Evolutionary conservation across 2,797 vertebrate genomes (phyloP).

Genomic region (Lacerta viridis): DNA sequence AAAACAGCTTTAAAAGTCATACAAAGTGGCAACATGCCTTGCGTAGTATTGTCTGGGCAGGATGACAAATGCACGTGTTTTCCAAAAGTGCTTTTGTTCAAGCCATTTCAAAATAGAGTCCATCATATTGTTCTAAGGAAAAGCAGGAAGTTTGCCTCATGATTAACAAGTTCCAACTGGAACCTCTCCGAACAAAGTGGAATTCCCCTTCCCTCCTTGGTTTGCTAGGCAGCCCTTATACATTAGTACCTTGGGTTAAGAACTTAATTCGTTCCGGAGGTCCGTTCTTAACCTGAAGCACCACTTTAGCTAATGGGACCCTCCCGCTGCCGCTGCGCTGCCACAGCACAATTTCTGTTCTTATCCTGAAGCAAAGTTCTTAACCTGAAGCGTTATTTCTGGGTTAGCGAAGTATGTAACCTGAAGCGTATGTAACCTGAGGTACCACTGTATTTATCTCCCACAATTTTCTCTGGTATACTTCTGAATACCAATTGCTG

Average conservation of each 20-base stretch:
- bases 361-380: too few species aligned
- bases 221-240: background rate
- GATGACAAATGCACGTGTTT: background rate
- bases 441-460: background rate
- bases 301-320: too few species aligned
- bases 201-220: background rate
- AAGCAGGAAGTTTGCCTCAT: background rate
- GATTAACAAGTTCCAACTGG: background rate
- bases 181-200: background rate
- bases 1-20: background rate
- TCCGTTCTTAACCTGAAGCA: too few species aligned
- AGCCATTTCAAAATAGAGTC: background rate
- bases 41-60: background rate
- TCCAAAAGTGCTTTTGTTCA: background rate
- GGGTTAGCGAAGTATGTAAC: too few species aligned
- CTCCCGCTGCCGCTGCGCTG: too few species aligned
- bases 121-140: background rate
- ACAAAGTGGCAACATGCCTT: background rate
- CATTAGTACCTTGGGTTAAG: too few species aligned
- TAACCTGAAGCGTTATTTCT: too few species aligned
- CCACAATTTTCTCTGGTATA: background rate
- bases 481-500: too few species aligned
- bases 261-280: too few species aligned
- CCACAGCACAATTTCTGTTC: too few species aligned
- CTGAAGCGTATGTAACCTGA: too few species aligned